Conservation (phyloP, 2,113 vertebrate genomes). For the Pollachius pollachius region DNA sequence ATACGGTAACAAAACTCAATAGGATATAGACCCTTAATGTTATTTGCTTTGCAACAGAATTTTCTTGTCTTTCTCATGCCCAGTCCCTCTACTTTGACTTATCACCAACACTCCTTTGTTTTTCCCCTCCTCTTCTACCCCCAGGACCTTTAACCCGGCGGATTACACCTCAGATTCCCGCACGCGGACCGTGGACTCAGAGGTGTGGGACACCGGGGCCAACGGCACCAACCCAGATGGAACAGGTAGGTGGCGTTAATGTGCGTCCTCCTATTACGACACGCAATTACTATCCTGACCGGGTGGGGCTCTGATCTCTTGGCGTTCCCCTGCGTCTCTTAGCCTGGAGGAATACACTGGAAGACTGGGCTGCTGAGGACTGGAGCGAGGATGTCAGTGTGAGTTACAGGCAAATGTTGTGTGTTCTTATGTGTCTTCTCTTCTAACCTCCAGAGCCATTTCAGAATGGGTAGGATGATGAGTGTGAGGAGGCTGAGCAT, state of each 20-base stretch:
- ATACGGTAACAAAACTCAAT: too few species aligned
- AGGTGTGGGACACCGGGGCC: conserved; percentile 67
- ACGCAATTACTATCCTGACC: not conserved
- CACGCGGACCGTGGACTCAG: conserved; percentile 57
- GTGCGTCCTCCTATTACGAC: not conserved
- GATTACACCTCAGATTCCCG: conserved; percentile 83
- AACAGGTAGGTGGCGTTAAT: conserved; percentile 55
- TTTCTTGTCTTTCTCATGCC: too few species aligned
- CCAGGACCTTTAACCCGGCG: conserved; percentile 93
- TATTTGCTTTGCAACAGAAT: too few species aligned
- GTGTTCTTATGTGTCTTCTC: not conserved
- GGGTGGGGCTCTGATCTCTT: not conserved
- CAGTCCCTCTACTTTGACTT: too few species aligned
- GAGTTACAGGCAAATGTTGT: conserved; percentile 28
- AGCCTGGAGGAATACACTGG: conserved; percentile 86
- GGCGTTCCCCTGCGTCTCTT: conserved; percentile 59
- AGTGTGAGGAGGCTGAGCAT: too few species aligned
- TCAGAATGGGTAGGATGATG: too few species aligned
- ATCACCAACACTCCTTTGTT: not conserved
- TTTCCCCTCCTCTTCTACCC: conserved; percentile 23
- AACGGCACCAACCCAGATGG: conserved; percentile 68
- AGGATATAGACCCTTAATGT: too few species aligned
- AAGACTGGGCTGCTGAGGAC: conserved; percentile 93
- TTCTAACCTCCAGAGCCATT: too few species aligned
- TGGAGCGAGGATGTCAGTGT: conserved; percentile 95